A percentile compares a stretch with the other conserved stretches of the same genome.
Evolutionary conservation across 2,888 invertebrate species (phyloP).

Genomic region (Acrocyrtus sp.): DNA sequence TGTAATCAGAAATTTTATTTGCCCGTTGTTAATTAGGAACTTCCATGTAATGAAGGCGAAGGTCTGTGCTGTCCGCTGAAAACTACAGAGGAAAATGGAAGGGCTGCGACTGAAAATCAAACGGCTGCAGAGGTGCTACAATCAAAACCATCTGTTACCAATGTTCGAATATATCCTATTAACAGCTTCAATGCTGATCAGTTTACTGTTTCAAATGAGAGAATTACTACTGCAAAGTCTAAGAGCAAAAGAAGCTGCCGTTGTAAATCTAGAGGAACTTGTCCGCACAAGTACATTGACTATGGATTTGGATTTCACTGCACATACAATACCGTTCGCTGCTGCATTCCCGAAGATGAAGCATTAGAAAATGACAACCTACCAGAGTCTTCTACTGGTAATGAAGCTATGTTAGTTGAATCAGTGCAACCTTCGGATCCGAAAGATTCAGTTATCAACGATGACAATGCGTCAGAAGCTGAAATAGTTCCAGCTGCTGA

Average conservation of each 20-base stretch:
- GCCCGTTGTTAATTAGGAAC: constrained; percentile 2
- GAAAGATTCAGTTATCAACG: neutral
- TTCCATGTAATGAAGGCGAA: constrained; percentile 12
- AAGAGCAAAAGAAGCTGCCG: constrained; percentile 38
- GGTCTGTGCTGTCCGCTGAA: constrained; percentile 31
- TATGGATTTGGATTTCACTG: constrained; percentile 61
- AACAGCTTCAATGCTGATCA: neutral
- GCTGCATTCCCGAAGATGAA: constrained; percentile 52
- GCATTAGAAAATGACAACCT: neutral
- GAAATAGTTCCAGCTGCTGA: neutral
- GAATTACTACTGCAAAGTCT: neutral
- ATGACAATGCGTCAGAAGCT: neutral
- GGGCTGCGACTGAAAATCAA: neutral
- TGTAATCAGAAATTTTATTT: neutral
- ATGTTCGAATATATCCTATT: constrained; percentile 33
- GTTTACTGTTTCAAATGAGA: constrained; percentile 2
- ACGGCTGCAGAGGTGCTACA: neutral
- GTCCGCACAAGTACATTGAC: constrained; percentile 57
- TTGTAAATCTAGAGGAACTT: constrained; percentile 54
- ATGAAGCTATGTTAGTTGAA: neutral
- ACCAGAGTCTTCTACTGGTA: neutral
- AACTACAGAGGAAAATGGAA: too few relatives aligned
- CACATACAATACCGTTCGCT: constrained; percentile 57
- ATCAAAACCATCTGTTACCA: neutral
- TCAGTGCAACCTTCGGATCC: too few relatives aligned